Percentiles rank a stretch among this genome's conserved stretches.
phyloP scores from a whole-genome alignment of 2,888 invertebrate genomes.

The Microctonus aethiopoides region DNA sequence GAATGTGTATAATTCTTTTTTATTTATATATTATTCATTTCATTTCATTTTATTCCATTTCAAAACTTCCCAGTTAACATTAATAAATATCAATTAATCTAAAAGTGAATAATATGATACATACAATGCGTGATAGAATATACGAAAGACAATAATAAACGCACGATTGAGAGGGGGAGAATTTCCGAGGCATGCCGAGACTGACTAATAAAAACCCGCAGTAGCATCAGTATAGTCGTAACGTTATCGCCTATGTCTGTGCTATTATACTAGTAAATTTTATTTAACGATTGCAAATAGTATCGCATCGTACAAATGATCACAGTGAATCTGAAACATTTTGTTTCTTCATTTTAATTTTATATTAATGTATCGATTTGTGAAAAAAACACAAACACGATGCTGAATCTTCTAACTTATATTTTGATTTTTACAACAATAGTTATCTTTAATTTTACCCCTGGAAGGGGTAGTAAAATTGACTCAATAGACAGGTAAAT shows the following conservation, averaged over 20 bases:
- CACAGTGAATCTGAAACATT: neutral
- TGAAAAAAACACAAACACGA: slow-evolving; percentile 29
- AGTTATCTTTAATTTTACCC: neutral
- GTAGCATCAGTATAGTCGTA: neutral
- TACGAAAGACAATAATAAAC: neutral
- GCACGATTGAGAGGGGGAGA: neutral
- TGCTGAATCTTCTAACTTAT: neutral
- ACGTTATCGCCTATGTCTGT: slow-evolving; percentile 23
- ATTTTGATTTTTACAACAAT: neutral
- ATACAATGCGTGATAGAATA: neutral
- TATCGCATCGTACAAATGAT: neutral
- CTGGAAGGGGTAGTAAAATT: slow-evolving; percentile 10
- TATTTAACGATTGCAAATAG: too few species aligned
- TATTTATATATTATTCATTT: neutral
- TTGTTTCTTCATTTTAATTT: neutral
- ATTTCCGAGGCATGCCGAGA: neutral
- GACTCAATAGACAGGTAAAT: slow-evolving; percentile 28
- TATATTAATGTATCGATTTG: slow-evolving; percentile 28
- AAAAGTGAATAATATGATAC: neutral
- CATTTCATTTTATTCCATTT: neutral
- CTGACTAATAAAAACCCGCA: neutral
- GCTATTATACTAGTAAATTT: neutral
- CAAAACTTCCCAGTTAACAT: neutral
- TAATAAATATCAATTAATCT: neutral
- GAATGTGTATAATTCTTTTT: neutral